Conservation (phyloP, 2,113 vertebrate genomes). For the Gadus chalcogrammus region DNA sequence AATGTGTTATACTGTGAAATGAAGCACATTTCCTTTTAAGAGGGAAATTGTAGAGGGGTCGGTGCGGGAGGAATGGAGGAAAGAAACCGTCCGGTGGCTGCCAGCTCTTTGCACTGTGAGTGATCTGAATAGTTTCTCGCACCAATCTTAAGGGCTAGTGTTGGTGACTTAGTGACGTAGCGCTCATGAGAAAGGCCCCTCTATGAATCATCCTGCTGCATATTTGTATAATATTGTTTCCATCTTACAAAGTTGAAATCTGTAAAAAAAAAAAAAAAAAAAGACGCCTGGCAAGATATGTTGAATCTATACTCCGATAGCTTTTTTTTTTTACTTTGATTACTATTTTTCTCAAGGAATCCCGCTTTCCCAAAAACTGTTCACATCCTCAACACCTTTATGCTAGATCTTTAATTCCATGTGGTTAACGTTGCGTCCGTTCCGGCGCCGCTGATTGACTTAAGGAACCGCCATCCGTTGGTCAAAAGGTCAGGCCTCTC, state of each 20-base stretch:
- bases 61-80: too few species aligned
- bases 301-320: constrained; percentile 43
- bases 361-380: neutral
- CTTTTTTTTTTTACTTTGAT: constrained; percentile 13
- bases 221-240: constrained; percentile 56
- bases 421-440: constrained; percentile 36
- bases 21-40: constrained; percentile 43
- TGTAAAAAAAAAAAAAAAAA: constrained; percentile 41
- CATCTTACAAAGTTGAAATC: constrained; percentile 50
- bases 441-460: constrained; percentile 20
- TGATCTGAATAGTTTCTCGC: constrained; percentile 61
- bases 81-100: too few species aligned
- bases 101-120: constrained; percentile 43
- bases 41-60: constrained; percentile 8
- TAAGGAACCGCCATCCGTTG: constrained; percentile 26
- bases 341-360: constrained; percentile 6
- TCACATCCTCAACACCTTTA: constrained; percentile 30
- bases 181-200: constrained; percentile 36
- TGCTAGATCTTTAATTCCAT: constrained; percentile 29
- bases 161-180: constrained; percentile 47
- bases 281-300: constrained; percentile 61
- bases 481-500: constrained; percentile 38
- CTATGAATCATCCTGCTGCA: constrained; percentile 54
- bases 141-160: constrained; percentile 67
- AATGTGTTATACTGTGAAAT: constrained; percentile 54